Conservation (phyloP, 2,113 vertebrate species). For the Alces alces region DNA sequence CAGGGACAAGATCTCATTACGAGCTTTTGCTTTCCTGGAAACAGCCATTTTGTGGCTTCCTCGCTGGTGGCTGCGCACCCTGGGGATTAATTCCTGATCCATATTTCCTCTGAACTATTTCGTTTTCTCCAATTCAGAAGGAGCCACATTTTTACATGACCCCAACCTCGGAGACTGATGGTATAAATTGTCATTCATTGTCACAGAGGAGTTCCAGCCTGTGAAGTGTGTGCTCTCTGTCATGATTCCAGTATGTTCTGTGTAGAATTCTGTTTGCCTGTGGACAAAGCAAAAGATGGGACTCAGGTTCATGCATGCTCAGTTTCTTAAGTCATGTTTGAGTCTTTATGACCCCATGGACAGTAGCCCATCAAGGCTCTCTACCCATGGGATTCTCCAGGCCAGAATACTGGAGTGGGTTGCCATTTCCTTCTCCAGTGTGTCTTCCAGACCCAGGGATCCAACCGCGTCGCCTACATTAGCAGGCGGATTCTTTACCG, state of each 20-base stretch:
- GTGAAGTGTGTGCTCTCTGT: neutral
- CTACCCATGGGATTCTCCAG: neutral
- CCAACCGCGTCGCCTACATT: fast-evolving
- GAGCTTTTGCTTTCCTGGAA: conserved; percentile 72
- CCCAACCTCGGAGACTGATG: neutral
- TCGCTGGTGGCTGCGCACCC: conserved; percentile 42
- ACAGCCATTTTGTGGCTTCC: conserved; percentile 33
- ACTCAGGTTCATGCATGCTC: neutral
- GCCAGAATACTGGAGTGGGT: neutral
- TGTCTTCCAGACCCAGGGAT: neutral
- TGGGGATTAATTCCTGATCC: conserved; percentile 64
- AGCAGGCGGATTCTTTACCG: neutral
- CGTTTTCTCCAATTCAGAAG: neutral
- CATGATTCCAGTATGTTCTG: fast-evolving
- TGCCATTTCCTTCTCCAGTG: neutral
- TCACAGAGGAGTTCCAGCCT: neutral
- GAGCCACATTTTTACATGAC: conserved; percentile 1
- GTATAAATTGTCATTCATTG: neutral
- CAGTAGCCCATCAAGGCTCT: neutral
- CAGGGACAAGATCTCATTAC: conserved; percentile 75
- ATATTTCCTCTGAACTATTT: conserved; percentile 27
- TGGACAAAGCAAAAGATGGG: fast-evolving
- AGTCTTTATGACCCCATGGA: neutral
- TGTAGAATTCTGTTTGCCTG: fast-evolving
- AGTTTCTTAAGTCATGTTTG: neutral